phyloP scores from a whole-genome alignment of 2,888 invertebrate genomes.

The Drosophila histrio region DNA sequence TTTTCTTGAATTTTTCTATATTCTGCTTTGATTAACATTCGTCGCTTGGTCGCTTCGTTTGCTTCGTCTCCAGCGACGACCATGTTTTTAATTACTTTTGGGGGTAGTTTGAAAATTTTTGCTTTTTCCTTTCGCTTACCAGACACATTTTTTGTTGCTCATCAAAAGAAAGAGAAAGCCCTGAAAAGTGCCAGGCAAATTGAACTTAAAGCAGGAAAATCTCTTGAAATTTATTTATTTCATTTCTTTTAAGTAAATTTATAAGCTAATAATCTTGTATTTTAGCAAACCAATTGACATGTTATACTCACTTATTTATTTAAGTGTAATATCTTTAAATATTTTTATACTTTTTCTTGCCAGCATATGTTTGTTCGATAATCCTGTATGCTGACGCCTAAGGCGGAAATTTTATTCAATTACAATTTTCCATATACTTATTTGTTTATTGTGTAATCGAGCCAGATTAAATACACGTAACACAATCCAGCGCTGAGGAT shows the following conservation, averaged over 20 bases:
- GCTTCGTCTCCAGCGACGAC: slow-evolving; percentile 60
- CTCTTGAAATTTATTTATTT: not conserved
- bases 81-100: slow-evolving; percentile 77
- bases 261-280: slow-evolving; percentile 18
- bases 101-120: slow-evolving; percentile 69
- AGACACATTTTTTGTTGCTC: not conserved
- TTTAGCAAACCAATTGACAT: slow-evolving; percentile 10
- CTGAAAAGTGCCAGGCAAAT: slow-evolving; percentile 3
- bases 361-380: not conserved
- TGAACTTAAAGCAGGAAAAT: slow-evolving; percentile 37
- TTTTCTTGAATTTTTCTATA: slow-evolving; percentile 65
- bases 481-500: slow-evolving; percentile 39
- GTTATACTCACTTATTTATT: too few species aligned
- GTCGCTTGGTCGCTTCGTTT: slow-evolving; percentile 32
- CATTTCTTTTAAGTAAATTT: slow-evolving; percentile 1
- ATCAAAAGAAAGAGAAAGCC: slow-evolving; percentile 53
- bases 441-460: slow-evolving; percentile 39
- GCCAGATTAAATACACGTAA: slow-evolving; percentile 21
- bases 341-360: not conserved
- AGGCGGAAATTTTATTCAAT: slow-evolving; percentile 56
- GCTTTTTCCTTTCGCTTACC: slow-evolving; percentile 9
- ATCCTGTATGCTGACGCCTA: slow-evolving; percentile 8
- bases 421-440: slow-evolving; percentile 42
- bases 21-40: slow-evolving; percentile 78
- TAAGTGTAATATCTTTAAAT: not conserved